phyloP scores from a whole-genome alignment of 2,113 vertebrate species.

The Chaetodon auriga region DNA sequence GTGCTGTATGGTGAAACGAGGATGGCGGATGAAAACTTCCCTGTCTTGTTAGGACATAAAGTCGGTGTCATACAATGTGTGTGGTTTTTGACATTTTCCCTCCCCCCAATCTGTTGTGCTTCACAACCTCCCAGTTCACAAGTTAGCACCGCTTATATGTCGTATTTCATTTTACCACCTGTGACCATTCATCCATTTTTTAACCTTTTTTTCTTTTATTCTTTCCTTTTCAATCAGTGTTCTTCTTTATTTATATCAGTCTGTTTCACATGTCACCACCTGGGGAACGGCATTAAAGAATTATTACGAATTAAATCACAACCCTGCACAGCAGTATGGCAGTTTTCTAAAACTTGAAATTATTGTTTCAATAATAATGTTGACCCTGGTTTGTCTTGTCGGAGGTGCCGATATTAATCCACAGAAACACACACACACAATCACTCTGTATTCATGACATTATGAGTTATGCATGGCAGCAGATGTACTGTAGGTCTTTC shows the following conservation, averaged over 20 bases:
- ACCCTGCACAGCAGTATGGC: background rate
- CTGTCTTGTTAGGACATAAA: background rate
- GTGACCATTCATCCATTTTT: background rate
- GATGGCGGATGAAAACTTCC: background rate
- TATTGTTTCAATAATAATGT: conserved; percentile 30
- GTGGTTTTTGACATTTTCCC: background rate
- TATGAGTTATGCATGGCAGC: background rate
- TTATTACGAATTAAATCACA: conserved; percentile 34
- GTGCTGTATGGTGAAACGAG: background rate
- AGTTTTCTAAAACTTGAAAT: conserved; percentile 12
- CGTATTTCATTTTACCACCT: background rate
- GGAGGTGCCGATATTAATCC: background rate
- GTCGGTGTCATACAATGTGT: background rate
- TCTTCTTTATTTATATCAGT: conserved; percentile 26
- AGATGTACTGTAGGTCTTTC: background rate
- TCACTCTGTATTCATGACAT: background rate
- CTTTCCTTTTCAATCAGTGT: conserved; percentile 40
- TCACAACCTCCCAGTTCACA: background rate
- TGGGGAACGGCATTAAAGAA: conserved; percentile 39
- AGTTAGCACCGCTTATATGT: background rate
- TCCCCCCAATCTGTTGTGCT: background rate
- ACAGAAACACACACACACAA: background rate
- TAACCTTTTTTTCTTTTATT: background rate
- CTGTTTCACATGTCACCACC: conserved; percentile 2
- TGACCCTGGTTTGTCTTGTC: background rate